Conservation (phyloP, 2,888 invertebrate genomes). For the Oscheius sp. region DNA sequence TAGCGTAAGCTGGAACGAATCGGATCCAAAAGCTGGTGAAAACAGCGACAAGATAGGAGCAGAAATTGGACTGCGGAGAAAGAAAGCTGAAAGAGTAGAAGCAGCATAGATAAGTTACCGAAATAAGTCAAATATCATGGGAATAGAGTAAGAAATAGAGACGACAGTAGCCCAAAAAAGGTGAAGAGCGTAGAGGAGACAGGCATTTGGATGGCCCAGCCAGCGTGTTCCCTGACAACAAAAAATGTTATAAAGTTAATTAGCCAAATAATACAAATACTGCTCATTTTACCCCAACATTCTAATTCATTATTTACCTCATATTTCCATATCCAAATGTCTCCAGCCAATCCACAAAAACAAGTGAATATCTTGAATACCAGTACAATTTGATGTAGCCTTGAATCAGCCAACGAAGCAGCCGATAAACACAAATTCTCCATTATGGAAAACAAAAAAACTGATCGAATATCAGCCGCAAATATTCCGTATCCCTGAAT, state of each 20-base stretch:
- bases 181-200: constrained; percentile 9
- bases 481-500: too few species aligned
- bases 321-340: constrained; percentile 17
- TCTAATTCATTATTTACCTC: constrained; percentile 1
- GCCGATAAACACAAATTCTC: constrained; percentile 2
- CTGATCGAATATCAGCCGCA: too few species aligned
- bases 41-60: constrained; percentile 8
- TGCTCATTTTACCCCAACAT: neutral
- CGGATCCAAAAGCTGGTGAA: constrained; percentile 17
- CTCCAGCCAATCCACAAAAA: constrained; percentile 9
- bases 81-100: constrained; percentile 16
- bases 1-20: constrained; percentile 16
- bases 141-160: constrained; percentile 2
- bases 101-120: too few species aligned
- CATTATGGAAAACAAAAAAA: too few species aligned
- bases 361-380: constrained; percentile 12
- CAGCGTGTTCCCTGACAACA: constrained; percentile 19
- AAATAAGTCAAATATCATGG: constrained; percentile 8
- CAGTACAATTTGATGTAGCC: neutral
- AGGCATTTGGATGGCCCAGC: constrained; percentile 16
- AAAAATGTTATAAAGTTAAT: neutral
- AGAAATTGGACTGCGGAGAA: neutral
- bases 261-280: neutral
- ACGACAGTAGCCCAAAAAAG: constrained; percentile 20
- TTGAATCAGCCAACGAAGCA: neutral